Base-by-base conservation (phyloP, 1,140 invertebrate species). In the Sycophila sp. region DNA sequence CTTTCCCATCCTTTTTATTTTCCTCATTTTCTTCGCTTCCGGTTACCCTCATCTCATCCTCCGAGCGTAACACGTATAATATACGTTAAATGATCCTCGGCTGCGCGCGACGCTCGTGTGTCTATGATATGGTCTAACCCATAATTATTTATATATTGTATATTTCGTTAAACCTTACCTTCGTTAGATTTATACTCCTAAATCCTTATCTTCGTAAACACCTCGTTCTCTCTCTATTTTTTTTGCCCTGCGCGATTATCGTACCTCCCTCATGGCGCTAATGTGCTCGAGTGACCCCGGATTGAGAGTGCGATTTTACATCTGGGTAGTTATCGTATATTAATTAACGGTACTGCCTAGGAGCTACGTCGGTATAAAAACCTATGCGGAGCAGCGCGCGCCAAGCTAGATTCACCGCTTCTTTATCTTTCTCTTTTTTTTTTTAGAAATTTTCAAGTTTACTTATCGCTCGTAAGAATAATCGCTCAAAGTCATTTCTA, bases 101-200 rank as follows among this genome's bases (percentile, higher is more conserved):
- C 26, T n/a, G 34, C 40, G 32, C 17, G 2, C 45, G 15, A 10
- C 28, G 1, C 4, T n/a, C 17, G 22, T 72, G 56, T 38, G 73
- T 53, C n/a, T n/a, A 45, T 84, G 83, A 85, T 86, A 86, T 85
- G 81, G 82, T 79, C 77, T 81, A 81, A 82, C 76, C 76, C 81
- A 83, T 79, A 81, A 69, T 77, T 70, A 64, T 70, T 36, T 64
- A 64, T 49, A 24, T 64, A 69, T 69, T 30, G 42, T 60, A 60
- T 62, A 62, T 69, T 62, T 51, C 56, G 66, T 42, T 53, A 62
- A 59, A 60, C 24, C 42, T 69, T 59, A 69, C 17, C 42, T 60
- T 51, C 66, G 30, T 49, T 60, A 53, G 24, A 60, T 40, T 53
- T 71, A 73, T 74, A 55, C 63, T 30, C 62, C 60, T 69, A 65